Conservation (phyloP, 2,888 invertebrate genomes). For the Aphelenchoides bicaudatus region DNA sequence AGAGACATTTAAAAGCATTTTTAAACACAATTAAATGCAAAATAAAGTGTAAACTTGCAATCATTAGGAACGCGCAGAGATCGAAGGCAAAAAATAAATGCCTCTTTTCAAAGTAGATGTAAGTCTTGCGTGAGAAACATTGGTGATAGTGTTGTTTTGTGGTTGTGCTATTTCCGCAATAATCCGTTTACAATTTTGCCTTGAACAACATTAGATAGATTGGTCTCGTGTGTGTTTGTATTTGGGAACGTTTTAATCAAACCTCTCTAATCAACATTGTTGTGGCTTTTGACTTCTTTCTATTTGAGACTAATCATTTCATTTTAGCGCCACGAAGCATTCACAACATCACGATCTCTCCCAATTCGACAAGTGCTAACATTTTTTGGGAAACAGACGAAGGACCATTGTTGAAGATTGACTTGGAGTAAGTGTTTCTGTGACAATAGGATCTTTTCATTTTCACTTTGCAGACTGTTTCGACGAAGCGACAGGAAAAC, state of each 20-base stretch:
- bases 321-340: slow-evolving; percentile 54
- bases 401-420: slow-evolving; percentile 40
- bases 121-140: not conserved
- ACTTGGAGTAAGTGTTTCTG: slow-evolving; percentile 41
- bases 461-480: slow-evolving; percentile 34
- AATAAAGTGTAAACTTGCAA: too few species aligned
- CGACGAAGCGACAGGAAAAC: slow-evolving; percentile 43
- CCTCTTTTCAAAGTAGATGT: slow-evolving; percentile 7
- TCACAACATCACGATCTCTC: slow-evolving; percentile 46
- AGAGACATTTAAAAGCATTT: not conserved
- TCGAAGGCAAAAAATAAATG: not conserved
- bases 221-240: too few species aligned
- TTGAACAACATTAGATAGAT: too few species aligned
- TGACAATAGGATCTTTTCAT: slow-evolving; percentile 22
- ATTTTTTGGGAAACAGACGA: slow-evolving; percentile 50
- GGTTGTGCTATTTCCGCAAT: not conserved
- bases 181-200: slow-evolving; percentile 17
- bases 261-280: too few species aligned
- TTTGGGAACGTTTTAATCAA: too few species aligned
- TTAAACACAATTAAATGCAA: not conserved
- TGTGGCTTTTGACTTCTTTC: too few species aligned
- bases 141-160: not conserved
- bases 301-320: too few species aligned
- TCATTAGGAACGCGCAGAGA: too few species aligned
- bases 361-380: slow-evolving; percentile 43